Evolutionary conservation across 1,140 invertebrate genomes (phyloP), one percentile per base, ranked within the genome.

Genomic region (Sycophila sp.): DNA sequence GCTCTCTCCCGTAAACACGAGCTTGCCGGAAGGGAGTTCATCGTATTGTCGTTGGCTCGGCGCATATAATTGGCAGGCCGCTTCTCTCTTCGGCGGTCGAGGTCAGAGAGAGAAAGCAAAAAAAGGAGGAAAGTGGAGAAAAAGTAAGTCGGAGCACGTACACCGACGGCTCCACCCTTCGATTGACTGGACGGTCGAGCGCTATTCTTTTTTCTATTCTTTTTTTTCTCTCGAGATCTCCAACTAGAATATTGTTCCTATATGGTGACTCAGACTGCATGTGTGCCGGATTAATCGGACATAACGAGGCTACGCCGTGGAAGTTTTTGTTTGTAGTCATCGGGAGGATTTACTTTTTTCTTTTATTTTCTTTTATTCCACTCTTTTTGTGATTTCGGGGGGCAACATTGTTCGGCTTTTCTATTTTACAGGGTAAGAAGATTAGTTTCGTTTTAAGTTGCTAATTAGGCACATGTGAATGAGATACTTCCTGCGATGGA

Each of bases 401-500:
- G 49, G 17, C 28, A 2, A 47, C 40, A 58, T 51, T 63, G 55
- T 63, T 59, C 69, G 62, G 42, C 13, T 66, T 59, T 65, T 60
- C 53, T 49, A 71, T 65, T 66, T 71, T 53, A 51, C 45, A 40
- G 55, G 30, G 38, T 71, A 71, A 65, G 62, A 19, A 65, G 69
- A 71, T 71, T 71, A 71, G 62, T 58, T 17, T 71, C 69, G 69
- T 71, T 71, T 71, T 65, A 59, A 71, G 62, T 64, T 64, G 58
- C 69, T 64, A 71, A 71, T 71, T 71, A 71, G 8, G 2, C 15
- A 30, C 55, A 49, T 10, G 36, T 26, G 51, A 68, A 59, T 68
- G 22, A 32, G 53, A 59, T n/a, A 53, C 40, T 38, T 42, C 34
- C 17, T 51, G 60, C 45, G 42, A 22, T 17, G 60, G 22, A n/a